A percentile compares a stretch with the other conserved stretches of the same genome.
Evolutionary conservation across 2,888 invertebrate species (phyloP).

Genomic region (Metacarcinus magister): DNA sequence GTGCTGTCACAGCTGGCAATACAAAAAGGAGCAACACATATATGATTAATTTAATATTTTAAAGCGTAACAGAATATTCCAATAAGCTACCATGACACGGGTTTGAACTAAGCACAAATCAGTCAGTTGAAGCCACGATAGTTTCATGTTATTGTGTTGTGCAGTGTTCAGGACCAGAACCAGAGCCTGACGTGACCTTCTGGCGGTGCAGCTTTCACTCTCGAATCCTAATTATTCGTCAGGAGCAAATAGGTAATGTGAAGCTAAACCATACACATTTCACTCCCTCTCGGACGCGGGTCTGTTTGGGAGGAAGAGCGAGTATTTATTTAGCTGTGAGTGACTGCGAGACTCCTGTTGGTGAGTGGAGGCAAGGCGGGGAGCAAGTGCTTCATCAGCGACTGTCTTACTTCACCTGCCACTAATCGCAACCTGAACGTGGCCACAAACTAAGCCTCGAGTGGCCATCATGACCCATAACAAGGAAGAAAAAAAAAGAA

Average conservation of each 20-base stretch:
- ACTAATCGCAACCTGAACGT: conserved; percentile 41
- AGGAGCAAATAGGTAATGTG: conserved; percentile 18
- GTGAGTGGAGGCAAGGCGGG: conserved; percentile 13
- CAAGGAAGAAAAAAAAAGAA: not conserved
- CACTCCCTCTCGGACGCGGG: conserved; percentile 5
- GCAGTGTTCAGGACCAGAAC: not conserved
- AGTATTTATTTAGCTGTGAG: conserved; percentile 29
- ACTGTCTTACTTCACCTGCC: conserved; percentile 36
- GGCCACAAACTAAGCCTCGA: not conserved
- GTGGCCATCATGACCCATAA: not conserved
- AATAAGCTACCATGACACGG: not conserved
- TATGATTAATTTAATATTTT: not conserved
- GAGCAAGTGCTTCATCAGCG: conserved; percentile 6
- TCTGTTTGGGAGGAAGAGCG: not conserved
- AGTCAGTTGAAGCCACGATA: not conserved
- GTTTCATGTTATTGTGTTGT: conserved; percentile 16
- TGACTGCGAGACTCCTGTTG: conserved; percentile 17
- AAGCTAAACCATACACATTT: conserved; percentile 35
- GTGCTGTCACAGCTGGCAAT: not conserved
- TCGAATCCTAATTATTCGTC: conserved; percentile 21
- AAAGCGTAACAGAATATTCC: not conserved
- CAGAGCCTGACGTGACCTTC: not conserved
- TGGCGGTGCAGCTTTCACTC: not conserved
- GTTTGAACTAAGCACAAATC: not conserved
- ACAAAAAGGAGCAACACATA: not conserved